These are phyloP conservation scores for Meiosimyza decipiens DNA, from an alignment of 2,888 invertebrate species.

Conservation along the genomic window DNA sequence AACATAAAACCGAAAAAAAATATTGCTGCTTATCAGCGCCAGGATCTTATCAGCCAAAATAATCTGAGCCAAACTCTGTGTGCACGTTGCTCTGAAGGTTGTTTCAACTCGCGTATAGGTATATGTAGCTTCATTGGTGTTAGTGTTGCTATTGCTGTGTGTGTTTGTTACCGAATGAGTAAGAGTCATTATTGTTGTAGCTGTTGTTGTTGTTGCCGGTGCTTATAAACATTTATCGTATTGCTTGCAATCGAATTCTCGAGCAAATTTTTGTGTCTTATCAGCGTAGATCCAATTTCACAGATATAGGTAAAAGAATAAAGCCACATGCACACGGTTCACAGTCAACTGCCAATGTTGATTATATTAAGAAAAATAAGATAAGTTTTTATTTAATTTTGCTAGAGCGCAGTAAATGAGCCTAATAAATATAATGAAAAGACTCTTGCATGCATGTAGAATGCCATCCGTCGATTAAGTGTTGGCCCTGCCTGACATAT, in stretches of 20 bases:
- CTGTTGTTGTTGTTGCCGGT: background rate
- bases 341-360: background rate
- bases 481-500: no score
- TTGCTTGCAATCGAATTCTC: slow-evolving; percentile 19
- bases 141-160: background rate
- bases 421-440: no score
- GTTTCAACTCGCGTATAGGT: background rate
- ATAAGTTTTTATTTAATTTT: no score
- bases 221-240: slow-evolving; percentile 16
- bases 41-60: slow-evolving; percentile 45
- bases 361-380: no score
- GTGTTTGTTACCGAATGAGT: slow-evolving; percentile 6
- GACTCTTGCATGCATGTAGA: no score
- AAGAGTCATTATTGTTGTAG: slow-evolving; percentile 6
- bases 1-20: slow-evolving; percentile 34
- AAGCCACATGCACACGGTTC: background rate
- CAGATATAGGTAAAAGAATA: slow-evolving; percentile 1
- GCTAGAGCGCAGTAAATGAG: no score
- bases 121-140: background rate
- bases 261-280: slow-evolving; percentile 12
- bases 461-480: no score
- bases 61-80: slow-evolving; percentile 38
- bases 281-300: slow-evolving; percentile 29
- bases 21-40: slow-evolving; percentile 42
- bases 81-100: slow-evolving; percentile 22